phyloP scores from a whole-genome alignment of 2,888 invertebrate genomes.

The Lithophane socia region DNA sequence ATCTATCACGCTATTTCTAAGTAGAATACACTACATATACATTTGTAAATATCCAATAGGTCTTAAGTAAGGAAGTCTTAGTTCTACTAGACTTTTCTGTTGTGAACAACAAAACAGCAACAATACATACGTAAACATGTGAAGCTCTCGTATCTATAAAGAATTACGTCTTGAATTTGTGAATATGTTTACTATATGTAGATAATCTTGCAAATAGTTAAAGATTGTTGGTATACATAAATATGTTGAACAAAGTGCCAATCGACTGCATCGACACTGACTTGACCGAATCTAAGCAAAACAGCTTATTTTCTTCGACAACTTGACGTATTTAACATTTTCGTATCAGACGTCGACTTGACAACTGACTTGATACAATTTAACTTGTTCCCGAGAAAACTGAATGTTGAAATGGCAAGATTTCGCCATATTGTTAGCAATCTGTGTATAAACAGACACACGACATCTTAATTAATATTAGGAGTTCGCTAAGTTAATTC shows the following conservation, averaged over 20 bases:
- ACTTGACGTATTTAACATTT: constrained; percentile 32
- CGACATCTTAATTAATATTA: constrained; percentile 43
- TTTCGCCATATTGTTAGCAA: constrained; percentile 35
- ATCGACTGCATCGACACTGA: not conserved
- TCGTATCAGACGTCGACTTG: constrained; percentile 16
- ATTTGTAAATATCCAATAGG: not conserved
- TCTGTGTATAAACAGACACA: constrained; percentile 6
- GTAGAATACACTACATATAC: too few species aligned
- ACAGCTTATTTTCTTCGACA: constrained; percentile 32
- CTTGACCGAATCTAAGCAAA: constrained; percentile 26
- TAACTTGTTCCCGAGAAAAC: constrained; percentile 19
- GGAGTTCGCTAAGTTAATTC: constrained; percentile 34
- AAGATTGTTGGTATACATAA: not conserved
- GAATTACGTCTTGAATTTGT: too few species aligned
- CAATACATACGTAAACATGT: not conserved
- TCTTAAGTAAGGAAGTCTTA: too few species aligned
- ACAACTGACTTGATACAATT: constrained; percentile 32
- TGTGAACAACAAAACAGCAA: not conserved
- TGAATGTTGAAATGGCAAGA: constrained; percentile 34
- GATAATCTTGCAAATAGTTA: not conserved
- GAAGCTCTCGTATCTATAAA: not conserved
- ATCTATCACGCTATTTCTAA: not conserved
- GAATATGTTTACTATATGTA: too few species aligned
- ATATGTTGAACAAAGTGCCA: not conserved
- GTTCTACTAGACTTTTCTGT: not conserved